These are phyloP conservation scores for Bambusicola thoracicus DNA, from an alignment of 2,113 vertebrate species.

Conservation along the genomic window DNA sequence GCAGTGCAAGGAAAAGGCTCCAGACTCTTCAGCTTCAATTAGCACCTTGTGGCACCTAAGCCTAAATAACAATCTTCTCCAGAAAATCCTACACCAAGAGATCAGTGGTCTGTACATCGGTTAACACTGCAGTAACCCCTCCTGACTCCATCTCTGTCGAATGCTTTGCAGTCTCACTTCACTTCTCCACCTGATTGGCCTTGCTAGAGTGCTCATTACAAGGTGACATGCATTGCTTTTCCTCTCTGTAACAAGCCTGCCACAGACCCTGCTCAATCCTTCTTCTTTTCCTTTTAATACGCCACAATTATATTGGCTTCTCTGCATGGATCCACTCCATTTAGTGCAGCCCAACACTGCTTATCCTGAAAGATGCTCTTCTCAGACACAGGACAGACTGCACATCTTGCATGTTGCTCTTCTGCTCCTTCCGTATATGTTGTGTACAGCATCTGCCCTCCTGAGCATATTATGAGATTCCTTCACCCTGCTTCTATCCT, in stretches of 20 bases:
- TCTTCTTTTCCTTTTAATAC: conserved; percentile 21
- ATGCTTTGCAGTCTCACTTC: conserved; percentile 11
- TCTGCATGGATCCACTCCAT: conserved; percentile 39
- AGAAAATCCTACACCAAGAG: conserved; percentile 1
- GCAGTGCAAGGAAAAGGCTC: not conserved
- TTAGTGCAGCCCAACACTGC: not conserved
- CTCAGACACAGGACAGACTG: not conserved
- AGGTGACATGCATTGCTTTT: not conserved
- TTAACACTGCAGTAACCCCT: not conserved
- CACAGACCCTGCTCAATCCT: not conserved
- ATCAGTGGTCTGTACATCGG: not conserved
- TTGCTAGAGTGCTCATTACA: conserved; percentile 21
- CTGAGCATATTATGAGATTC: not conserved
- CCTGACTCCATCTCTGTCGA: not conserved
- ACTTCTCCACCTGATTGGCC: conserved; percentile 17
- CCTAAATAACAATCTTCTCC: not conserved
- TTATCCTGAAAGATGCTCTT: conserved; percentile 15
- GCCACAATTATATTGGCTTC: conserved; percentile 21
- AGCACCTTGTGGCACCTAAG: not conserved
- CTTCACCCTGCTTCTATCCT: not conserved
- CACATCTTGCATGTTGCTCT: not conserved
- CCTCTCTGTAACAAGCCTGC: not conserved
- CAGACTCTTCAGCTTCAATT: not conserved
- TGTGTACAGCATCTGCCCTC: not conserved
- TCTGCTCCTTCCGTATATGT: not conserved